These are phyloP conservation scores for Otolemur garnettii DNA, from an alignment of 2,113 vertebrate species.

Conservation along the genomic window DNA sequence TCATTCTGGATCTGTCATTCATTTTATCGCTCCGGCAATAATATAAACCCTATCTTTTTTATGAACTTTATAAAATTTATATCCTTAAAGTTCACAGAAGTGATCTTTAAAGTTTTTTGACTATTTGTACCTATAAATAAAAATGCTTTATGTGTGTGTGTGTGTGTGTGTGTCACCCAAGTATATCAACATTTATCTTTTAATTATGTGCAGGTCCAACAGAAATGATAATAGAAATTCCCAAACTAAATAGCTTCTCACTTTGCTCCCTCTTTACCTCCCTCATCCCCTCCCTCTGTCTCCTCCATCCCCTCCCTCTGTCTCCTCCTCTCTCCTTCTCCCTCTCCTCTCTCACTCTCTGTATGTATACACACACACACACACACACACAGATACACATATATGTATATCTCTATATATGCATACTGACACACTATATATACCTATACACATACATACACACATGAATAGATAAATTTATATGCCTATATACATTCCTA, in stretches of 20 bases:
- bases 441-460: neutral
- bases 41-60: conserved; percentile 32
- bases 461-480: neutral
- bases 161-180: neutral
- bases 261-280: too few relatives aligned
- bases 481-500: neutral
- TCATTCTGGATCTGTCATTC: conserved; percentile 59
- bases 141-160: neutral
- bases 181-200: conserved; percentile 6
- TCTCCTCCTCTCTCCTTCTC: neutral
- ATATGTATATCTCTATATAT: neutral
- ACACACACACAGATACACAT: neutral
- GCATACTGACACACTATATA: neutral
- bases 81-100: conserved; percentile 39
- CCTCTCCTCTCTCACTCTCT: neutral
- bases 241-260: neutral
- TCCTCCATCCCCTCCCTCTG: neutral
- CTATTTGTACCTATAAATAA: conserved; percentile 7
- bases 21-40: conserved; percentile 59
- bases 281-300: neutral
- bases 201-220: neutral
- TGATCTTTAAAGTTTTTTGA: conserved; percentile 43
- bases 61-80: conserved; percentile 65
- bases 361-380: neutral
- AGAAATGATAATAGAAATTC: conserved; percentile 21